phyloP scores from a whole-genome alignment of 2,797 vertebrate species.

The Muscicapa striata region DNA sequence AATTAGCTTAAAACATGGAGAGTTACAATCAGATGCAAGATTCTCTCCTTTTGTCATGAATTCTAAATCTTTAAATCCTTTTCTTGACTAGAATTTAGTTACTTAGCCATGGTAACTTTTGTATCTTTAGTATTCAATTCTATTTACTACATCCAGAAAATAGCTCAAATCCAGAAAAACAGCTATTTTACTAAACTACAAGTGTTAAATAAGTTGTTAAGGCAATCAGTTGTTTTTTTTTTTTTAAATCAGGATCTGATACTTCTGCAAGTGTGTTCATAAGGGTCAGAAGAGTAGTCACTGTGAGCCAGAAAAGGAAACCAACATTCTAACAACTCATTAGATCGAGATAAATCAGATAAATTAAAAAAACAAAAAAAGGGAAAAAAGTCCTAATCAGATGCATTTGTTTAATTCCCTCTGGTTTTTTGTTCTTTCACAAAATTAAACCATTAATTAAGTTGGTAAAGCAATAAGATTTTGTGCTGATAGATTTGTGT shows the following conservation, averaged over 20 bases:
- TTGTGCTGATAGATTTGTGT: conserved; percentile 19
- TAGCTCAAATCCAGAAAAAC: not conserved
- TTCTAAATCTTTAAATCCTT: not conserved
- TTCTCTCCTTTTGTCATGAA: not conserved
- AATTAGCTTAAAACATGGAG: not conserved
- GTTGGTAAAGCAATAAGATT: not conserved
- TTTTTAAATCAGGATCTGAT: not conserved
- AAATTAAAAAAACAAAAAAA: not conserved
- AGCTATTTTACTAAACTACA: not conserved
- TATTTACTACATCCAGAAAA: not conserved
- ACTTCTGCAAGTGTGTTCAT: not conserved
- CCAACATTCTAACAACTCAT: not conserved
- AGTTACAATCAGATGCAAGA: not conserved
- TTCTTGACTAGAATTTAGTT: not conserved
- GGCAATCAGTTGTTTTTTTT: too few relatives aligned
- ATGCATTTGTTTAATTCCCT: not conserved
- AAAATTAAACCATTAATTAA: not conserved
- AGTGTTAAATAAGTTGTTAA: not conserved
- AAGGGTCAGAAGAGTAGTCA: not conserved
- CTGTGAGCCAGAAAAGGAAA: not conserved
- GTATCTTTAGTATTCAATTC: not conserved
- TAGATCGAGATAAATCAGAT: not conserved
- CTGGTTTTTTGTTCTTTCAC: not conserved
- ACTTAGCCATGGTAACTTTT: not conserved
- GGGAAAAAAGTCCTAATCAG: not conserved